phyloP scores from a whole-genome alignment of 2,888 invertebrate species.

The Psylliodes chrysocephalus region DNA sequence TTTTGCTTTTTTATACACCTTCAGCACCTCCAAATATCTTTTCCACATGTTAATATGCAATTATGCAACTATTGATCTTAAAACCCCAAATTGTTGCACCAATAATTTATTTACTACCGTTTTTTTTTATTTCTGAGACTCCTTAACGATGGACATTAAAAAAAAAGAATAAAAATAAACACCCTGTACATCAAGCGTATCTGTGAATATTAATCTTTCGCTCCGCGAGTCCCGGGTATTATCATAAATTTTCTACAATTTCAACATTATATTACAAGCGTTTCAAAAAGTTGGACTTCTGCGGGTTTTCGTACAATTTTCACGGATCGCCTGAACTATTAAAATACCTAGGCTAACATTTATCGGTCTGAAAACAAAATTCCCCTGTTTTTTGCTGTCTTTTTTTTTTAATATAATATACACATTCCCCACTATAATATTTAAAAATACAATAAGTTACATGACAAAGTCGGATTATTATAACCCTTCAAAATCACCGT shows the following conservation, averaged over 20 bases:
- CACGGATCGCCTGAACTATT: conserved; percentile 49
- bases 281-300: conserved; percentile 29
- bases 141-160: background rate
- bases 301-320: conserved; percentile 47
- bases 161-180: conserved; percentile 3
- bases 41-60: too few relatives aligned
- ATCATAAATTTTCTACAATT: conserved; percentile 29
- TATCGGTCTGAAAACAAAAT: conserved; percentile 52
- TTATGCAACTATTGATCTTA: too few relatives aligned
- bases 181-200: conserved; percentile 10
- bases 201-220: conserved; percentile 8
- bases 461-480: conserved; percentile 19
- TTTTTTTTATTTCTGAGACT: background rate
- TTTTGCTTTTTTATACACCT: too few relatives aligned
- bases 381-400: conserved; percentile 31
- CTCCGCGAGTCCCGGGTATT: background rate
- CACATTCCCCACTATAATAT: conserved; percentile 30
- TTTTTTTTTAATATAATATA: too few relatives aligned
- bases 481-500: conserved; percentile 4
- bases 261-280: conserved; percentile 53
- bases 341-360: conserved; percentile 51
- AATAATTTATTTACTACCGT: too few relatives aligned
- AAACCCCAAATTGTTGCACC: too few relatives aligned
- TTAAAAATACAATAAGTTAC: conserved; percentile 33
- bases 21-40: too few relatives aligned